Evolutionary conservation across 2,113 vertebrate species (phyloP).

Genomic region (Gavia stellata): DNA sequence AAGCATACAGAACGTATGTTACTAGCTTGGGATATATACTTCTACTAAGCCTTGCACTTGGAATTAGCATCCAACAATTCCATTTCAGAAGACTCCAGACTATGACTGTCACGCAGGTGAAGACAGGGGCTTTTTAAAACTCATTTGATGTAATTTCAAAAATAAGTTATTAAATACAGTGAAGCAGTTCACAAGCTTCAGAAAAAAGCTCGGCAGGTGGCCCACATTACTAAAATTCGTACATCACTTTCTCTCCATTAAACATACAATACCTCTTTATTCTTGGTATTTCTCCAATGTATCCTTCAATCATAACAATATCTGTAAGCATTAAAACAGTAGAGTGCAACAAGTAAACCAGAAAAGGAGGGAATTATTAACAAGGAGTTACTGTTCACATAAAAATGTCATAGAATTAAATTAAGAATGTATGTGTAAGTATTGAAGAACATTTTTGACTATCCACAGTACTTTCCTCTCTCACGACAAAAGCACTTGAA

Average conservation of each 20-base stretch:
- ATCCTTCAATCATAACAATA: neutral
- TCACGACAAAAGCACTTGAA: neutral
- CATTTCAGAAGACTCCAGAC: neutral
- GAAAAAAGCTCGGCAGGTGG: neutral
- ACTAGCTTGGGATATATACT: neutral
- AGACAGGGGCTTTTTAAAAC: neutral
- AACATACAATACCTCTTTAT: neutral
- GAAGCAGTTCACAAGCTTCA: neutral
- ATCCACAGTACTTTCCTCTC: neutral
- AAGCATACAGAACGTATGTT: rapidly evolving
- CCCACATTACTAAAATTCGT: neutral
- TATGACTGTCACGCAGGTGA: neutral
- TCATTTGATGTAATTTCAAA: neutral
- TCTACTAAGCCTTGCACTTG: neutral
- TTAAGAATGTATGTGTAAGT: neutral
- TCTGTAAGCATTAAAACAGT: neutral
- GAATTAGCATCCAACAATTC: neutral
- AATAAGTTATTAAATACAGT: neutral
- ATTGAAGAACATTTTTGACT: neutral
- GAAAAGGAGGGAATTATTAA: neutral
- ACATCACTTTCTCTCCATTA: neutral
- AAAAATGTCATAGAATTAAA: neutral
- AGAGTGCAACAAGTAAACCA: neutral
- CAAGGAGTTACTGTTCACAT: neutral
- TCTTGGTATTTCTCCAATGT: neutral